These are phyloP conservation scores for Dipodomys spectabilis DNA, from an alignment of 2,113 vertebrate genomes.

Conservation along the genomic window DNA sequence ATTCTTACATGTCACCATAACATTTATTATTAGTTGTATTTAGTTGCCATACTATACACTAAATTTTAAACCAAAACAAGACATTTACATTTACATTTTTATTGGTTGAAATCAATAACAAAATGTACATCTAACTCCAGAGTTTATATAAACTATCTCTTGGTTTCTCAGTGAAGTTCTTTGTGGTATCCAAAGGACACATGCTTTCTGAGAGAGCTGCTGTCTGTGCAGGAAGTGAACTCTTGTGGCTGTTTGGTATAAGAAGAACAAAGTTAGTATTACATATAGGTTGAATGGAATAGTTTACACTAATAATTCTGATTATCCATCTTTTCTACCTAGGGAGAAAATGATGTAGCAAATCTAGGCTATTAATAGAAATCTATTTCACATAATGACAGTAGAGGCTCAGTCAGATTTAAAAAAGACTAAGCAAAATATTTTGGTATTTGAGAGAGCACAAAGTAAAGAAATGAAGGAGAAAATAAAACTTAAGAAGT, in stretches of 20 bases:
- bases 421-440: background rate
- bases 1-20: background rate
- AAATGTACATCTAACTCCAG: constrained; percentile 4
- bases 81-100: background rate
- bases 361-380: background rate
- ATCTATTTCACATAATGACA: background rate
- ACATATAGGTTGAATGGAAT: background rate
- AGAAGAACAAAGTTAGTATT: background rate
- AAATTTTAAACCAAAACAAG: constrained; percentile 46
- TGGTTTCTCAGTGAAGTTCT: background rate
- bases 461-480: background rate
- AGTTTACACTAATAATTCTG: background rate
- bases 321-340: background rate
- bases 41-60: background rate
- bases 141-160: background rate
- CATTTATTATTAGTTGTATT: background rate
- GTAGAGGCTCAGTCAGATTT: background rate
- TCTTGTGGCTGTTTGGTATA: background rate
- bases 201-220: background rate
- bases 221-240: background rate
- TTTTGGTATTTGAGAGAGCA: background rate
- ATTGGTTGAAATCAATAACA: background rate
- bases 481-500: background rate
- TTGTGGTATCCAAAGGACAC: background rate
- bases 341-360: constrained; percentile 6